phyloP scores from a whole-genome alignment of 2,113 vertebrate species.

The Lophotis ruficrista region DNA sequence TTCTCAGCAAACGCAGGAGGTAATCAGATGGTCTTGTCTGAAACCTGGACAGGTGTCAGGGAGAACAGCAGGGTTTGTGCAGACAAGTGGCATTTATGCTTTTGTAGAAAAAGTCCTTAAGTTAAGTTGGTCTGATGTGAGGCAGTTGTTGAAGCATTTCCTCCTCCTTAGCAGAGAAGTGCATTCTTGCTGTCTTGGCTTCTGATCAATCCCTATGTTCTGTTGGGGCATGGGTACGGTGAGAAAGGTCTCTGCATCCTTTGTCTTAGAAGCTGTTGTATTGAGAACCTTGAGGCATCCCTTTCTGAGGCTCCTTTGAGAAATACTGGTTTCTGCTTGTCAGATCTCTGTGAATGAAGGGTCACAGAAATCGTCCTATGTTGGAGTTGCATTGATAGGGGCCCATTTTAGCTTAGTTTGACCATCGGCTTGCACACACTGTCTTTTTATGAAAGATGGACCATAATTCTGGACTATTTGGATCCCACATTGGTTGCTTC shows the following conservation, averaged over 20 bases:
- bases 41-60: neutral
- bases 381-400: neutral
- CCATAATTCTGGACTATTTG: neutral
- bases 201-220: neutral
- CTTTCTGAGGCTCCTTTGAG: neutral
- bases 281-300: neutral
- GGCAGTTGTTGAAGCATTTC: neutral
- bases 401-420: neutral
- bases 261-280: neutral
- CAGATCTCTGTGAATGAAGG: neutral
- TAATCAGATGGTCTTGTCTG: constrained; percentile 64
- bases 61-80: neutral
- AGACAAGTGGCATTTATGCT: neutral
- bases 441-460: neutral
- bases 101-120: neutral
- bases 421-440: neutral
- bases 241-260: neutral
- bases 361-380: neutral
- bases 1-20: constrained; percentile 85
- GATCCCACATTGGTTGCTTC: neutral
- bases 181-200: neutral
- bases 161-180: neutral
- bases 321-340: neutral
- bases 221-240: neutral
- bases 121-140: neutral